Base-by-base conservation (phyloP, 1,140 invertebrate genomes). In the Caenorhabditis tropicalis region DNA sequence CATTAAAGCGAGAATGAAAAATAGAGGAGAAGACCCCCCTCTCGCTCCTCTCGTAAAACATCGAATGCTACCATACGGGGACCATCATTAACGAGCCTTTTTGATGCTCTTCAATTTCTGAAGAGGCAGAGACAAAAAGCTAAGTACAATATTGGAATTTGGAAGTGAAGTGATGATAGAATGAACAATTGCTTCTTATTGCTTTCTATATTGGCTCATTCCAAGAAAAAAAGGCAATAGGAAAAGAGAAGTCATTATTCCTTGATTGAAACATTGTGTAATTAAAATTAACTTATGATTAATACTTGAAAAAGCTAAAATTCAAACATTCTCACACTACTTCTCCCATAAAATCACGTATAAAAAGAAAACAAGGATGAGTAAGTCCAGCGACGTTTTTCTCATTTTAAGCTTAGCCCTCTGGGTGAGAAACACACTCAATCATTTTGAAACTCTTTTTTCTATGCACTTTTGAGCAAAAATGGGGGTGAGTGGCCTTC, bases 391-490 rank as follows among this genome's bases (percentile, higher is more conserved):
- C 4, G 15, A n/a, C n/a, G 16, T 51, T 19, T 51, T 19, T 19
- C 15, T 74, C 65, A 74, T 74, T 74, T 74, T 74, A 74, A 74
- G 65, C 65, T 74, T 43, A 39, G 65, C 65, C 65, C 65, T 43
- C 33, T 46, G 65, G 65, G 65, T 46, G 65, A 74, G 65, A 43
- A 74, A 74, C 19, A 21, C 65, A 74, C 65, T 74, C 65, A 74
- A 74, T 74, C 65, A 74, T 74, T 74, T 74, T 74, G 65, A 74
- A 74, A 74, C 65, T 74, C 65, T 74, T 74, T 46, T 74, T 16
- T 7, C 43, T 74, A 74, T 74, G 65, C 65, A 74, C 65, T 74
- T 74, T 74, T 24, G 65, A 74, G 43, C 65, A 12, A 5, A 43
- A 27, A 43, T 3, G 21, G 58, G 21, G 58, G 15, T 27, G 24